A percentile compares a stretch with the other conserved stretches of the same genome.
phyloP scores from a whole-genome alignment of 2,797 vertebrate genomes.

The Fistularia commersonii region DNA sequence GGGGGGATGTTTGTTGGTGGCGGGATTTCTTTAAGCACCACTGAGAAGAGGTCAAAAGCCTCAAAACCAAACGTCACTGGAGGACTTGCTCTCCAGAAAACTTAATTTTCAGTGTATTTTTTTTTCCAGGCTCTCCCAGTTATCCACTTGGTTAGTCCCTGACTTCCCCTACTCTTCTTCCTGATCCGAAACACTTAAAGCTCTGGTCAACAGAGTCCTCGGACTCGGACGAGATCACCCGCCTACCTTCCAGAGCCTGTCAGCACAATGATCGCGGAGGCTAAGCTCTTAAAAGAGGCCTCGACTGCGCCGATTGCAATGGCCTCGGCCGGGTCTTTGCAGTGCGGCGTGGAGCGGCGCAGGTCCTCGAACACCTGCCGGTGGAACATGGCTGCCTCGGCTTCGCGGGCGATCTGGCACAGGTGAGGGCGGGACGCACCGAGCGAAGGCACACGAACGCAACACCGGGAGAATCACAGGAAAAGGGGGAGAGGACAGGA shows the following conservation, averaged over 20 bases:
- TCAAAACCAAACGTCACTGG: neutral
- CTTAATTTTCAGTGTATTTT: neutral
- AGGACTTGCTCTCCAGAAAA: neutral
- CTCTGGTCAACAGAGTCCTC: constrained; percentile 5
- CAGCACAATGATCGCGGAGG: constrained; percentile 93
- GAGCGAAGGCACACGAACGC: constrained; percentile 12
- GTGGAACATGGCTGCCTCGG: constrained; percentile 98
- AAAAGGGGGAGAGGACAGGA: constrained; percentile 1
- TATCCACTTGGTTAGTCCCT: constrained; percentile 42
- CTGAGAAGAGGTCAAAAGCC: neutral
- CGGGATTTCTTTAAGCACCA: neutral
- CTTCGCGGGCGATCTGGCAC: constrained; percentile 96
- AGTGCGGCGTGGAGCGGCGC: constrained; percentile 82
- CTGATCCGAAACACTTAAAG: constrained; percentile 1
- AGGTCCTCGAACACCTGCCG: constrained; percentile 98
- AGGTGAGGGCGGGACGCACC: constrained; percentile 57
- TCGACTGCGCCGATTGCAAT: constrained; percentile 95
- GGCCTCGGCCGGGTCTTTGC: constrained; percentile 88
- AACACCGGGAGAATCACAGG: constrained; percentile 30
- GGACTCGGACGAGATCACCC: constrained; percentile 25
- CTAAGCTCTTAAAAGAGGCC: constrained; percentile 97
- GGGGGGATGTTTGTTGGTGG: constrained; percentile 4
- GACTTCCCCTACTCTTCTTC: constrained; percentile 66
- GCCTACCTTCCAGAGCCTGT: constrained; percentile 98
- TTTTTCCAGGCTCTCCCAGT: constrained; percentile 38